Evolutionary conservation across 1,140 invertebrate genomes (phyloP), one percentile per base, ranked within the genome.

Genomic region (Caenorhabditis remanei): DNA sequence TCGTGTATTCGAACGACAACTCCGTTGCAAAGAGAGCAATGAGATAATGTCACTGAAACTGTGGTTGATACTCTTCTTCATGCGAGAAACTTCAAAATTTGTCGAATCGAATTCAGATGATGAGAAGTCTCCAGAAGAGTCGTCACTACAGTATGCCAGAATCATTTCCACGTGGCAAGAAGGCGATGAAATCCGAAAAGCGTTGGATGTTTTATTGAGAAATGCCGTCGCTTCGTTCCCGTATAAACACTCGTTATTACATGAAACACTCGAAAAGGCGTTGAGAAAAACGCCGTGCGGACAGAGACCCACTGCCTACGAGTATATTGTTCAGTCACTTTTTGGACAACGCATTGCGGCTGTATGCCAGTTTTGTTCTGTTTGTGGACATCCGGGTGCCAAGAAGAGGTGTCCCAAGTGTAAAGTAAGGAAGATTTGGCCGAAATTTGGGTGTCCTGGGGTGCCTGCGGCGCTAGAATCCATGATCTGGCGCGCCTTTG

Each of bases 341-440:
- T 98, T 98, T 93, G 97, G 97, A 11, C 93, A 92, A 85, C 84
- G 95, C 90, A 96, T 95, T 1, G 94, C 95, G 56, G 96, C 96
- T 91, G 94, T 93, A 58, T 94, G 95, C 11, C 94, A 95, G 46
- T 94, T 95, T 83, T 99, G 98, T 93, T 94, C 95, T 46, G 96
- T 97, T 0, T 99, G 98, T 93, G 95, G 96, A 0, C 95, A 97
- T 91, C 95, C 96, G 85, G 96, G 96, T 90, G 96, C 96, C 9
- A 94, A 95, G 11, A 98, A 97, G 92, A 97, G 97, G 93, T 99
- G 98, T 93, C 96, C 96, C n/a, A 96, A 96, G 92, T 99, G 97
- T 93, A 97, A 97, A 94, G 95, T 95, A 56, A 84, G 63, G 13
- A 32, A 40, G n/a, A n/a, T n/a, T n/a, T n/a, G n/a, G n/a, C n/a